Base-by-base conservation (phyloP, 1,140 invertebrate species). In the Procambarus virginalis region DNA sequence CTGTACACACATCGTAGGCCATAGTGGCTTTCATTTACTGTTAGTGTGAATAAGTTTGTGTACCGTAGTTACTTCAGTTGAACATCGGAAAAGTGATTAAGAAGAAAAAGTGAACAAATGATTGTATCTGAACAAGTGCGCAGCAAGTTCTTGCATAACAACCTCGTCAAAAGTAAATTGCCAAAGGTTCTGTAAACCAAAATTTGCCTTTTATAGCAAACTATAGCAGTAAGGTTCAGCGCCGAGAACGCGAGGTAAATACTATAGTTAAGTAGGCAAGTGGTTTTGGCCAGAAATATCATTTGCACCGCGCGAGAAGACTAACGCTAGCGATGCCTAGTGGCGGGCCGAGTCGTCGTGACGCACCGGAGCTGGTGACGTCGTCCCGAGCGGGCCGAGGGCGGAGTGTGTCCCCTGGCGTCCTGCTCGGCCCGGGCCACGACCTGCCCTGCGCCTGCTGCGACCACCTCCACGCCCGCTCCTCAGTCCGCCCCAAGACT, bases 401-500 rank as follows among this genome's bases (percentile, higher is more conserved):
- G 5, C 55, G 81, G 55, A 84, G 81, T 76, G 75, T 89, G 58
- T 89, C 81, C 22, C 81, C 87, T 14, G 76, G 81, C 2, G 45
- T 82, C 12, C 81, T 89, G 55, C 46, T 77, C 58, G 81, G 81
- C 22, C 58, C 87, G 2, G 81, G 87, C 4, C 58, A 68, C n/a
- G 87, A 89, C 87, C 60, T 89, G 10, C 81, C 87, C 55, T 89
- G 87, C 46, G 48, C 64, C 73, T 89, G 87, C 60, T 89, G 87
- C 60, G 81, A 89, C 48, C 51, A 60, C 58, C 10, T 48, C 60
- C 78, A 70, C 20, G 45, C 12, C 55, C 6, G 10, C 8, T 49
- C 6, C 77, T 79, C 9, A 14, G 8, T 9, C 34, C 20, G 12
- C 22, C 68, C 68, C n/a, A 2, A 22, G n/a, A 73, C n/a, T 73